phyloP scores from a whole-genome alignment of 2,888 invertebrate species.

The Plebejus anna region DNA sequence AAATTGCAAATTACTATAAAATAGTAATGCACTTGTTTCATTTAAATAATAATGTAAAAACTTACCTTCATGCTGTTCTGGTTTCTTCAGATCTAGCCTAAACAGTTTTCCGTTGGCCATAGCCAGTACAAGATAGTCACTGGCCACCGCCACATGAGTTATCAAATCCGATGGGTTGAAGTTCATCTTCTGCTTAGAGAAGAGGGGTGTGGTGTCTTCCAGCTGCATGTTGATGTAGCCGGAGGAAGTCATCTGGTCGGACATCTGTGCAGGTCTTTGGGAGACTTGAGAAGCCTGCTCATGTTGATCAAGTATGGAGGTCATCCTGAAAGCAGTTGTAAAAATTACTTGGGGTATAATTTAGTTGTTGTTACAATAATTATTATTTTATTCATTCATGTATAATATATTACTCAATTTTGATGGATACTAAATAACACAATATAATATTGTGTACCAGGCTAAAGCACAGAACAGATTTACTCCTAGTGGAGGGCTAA shows the following conservation, averaged over 20 bases:
- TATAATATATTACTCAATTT: no score
- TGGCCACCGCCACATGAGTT: slow-evolving; percentile 89
- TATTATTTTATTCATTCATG: no score
- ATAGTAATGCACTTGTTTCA: no score
- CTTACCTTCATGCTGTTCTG: slow-evolving; percentile 87
- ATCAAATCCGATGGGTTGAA: slow-evolving; percentile 89
- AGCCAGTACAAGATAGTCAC: slow-evolving; percentile 89
- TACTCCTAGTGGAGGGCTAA: no score
- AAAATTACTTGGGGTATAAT: background rate
- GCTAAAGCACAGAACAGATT: no score
- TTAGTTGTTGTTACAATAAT: background rate
- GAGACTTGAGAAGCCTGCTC: slow-evolving; percentile 85
- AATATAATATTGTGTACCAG: no score
- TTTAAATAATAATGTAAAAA: slow-evolving; percentile 28
- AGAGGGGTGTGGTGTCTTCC: slow-evolving; percentile 90
- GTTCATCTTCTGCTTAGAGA: slow-evolving; percentile 90
- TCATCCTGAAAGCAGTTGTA: slow-evolving; percentile 74
- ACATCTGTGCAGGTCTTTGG: slow-evolving; percentile 56
- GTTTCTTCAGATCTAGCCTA: slow-evolving; percentile 88
- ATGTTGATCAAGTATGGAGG: slow-evolving; percentile 91
- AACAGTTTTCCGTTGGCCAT: slow-evolving; percentile 91
- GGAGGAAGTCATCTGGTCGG: slow-evolving; percentile 71
- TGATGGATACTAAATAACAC: no score
- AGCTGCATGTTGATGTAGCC: slow-evolving; percentile 78
- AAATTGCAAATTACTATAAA: no score